Evolutionary conservation across 1,140 invertebrate genomes (phyloP).

Genomic region (Leucophenga varia): DNA sequence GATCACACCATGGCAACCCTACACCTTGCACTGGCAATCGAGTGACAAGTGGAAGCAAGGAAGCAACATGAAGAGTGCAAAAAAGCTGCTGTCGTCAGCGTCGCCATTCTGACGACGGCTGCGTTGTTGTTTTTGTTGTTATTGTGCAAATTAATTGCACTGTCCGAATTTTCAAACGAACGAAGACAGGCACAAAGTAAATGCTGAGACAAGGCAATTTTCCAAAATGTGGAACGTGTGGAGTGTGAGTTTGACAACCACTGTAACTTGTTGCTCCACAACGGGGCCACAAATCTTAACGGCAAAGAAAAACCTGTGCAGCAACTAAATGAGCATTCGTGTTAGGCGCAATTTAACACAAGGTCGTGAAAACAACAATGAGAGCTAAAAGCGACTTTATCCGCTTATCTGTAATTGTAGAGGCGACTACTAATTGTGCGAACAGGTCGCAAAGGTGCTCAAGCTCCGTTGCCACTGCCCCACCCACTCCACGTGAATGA

Average conservation of each 20-base stretch:
- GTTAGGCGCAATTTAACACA: conserved; percentile 38
- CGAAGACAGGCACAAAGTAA: conserved; percentile 15
- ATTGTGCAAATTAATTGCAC: conserved; percentile 23
- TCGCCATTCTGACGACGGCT: conserved; percentile 32
- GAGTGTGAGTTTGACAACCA: conserved; percentile 27
- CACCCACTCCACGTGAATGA: conserved; percentile 10
- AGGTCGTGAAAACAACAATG: conserved; percentile 39
- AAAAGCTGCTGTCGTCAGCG: conserved; percentile 28
- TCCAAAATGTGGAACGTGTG: conserved; percentile 9
- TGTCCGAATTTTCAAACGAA: conserved; percentile 26
- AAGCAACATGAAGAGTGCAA: conserved; percentile 17
- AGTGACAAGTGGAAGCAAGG: conserved; percentile 7
- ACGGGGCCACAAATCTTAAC: conserved; percentile 7
- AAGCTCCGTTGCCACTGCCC: conserved; percentile 40
- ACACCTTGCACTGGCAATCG: conserved; percentile 10
- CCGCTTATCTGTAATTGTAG: conserved; percentile 44
- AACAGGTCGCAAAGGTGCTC: background rate
- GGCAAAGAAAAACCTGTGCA: conserved; percentile 13
- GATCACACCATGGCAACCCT: conserved; percentile 13
- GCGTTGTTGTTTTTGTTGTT: conserved; percentile 23
- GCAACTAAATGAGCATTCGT: conserved; percentile 24
- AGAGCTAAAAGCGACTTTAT: conserved; percentile 25
- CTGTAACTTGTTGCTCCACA: conserved; percentile 34
- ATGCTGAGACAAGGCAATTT: conserved; percentile 24
- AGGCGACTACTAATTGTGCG: background rate